Evolutionary conservation across 2,113 vertebrate genomes (phyloP).

Genomic region (Sylvietta virens): DNA sequence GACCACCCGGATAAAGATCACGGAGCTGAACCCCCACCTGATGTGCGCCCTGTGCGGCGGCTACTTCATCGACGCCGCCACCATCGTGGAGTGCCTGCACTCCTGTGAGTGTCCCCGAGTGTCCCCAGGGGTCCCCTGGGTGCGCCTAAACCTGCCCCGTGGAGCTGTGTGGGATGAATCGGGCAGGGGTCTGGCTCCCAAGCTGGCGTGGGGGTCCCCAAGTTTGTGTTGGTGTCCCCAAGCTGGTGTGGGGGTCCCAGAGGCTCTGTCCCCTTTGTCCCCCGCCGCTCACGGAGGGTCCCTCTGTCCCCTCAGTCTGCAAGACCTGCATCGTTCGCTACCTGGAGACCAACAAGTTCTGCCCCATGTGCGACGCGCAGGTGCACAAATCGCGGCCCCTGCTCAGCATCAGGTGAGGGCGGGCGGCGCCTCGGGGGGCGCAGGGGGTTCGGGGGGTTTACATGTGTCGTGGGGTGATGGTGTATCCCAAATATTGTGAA

Average conservation of each 20-base stretch:
- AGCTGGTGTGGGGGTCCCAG: neutral
- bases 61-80: slow-evolving; percentile 92
- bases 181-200: neutral
- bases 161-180: fast-evolving
- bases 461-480: no score
- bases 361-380: slow-evolving; percentile 91
- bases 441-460: no score
- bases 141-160: fast-evolving
- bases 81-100: slow-evolving; percentile 94
- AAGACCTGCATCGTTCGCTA: slow-evolving; percentile 94
- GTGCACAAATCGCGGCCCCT: slow-evolving; percentile 92
- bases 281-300: neutral
- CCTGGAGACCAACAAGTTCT: slow-evolving; percentile 94
- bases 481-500: no score
- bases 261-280: neutral
- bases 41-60: slow-evolving; percentile 89
- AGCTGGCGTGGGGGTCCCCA: fast-evolving
- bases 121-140: fast-evolving
- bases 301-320: slow-evolving; percentile 72
- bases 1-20: slow-evolving; percentile 78
- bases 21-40: slow-evolving; percentile 80
- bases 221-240: neutral
- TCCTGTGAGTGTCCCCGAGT: slow-evolving; percentile 81
- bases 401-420: slow-evolving; percentile 87
- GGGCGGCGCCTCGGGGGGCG: no score